Conservation (phyloP, 2,113 vertebrate genomes). For the Panthera tigris region DNA sequence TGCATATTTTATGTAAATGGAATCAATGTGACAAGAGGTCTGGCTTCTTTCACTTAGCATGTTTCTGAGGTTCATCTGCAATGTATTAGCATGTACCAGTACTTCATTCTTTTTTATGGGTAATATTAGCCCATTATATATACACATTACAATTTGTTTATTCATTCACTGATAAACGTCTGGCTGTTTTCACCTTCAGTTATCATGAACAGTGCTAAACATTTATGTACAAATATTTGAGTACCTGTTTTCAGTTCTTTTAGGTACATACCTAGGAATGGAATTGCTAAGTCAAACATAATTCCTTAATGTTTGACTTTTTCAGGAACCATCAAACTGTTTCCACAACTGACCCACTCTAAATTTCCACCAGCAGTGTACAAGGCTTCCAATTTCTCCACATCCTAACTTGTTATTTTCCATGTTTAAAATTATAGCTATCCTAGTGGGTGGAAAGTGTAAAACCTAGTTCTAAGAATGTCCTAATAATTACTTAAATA, state of each 20-base stretch:
- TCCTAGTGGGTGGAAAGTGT: not conserved
- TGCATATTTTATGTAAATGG: not conserved
- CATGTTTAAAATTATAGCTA: not conserved
- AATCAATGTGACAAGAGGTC: not conserved
- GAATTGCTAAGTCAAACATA: not conserved
- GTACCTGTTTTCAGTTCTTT: not conserved
- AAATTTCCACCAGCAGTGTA: not conserved
- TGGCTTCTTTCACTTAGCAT: not conserved
- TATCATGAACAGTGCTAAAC: not conserved
- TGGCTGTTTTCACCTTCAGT: not conserved
- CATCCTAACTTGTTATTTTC: not conserved
- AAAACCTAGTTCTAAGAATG: slow-evolving; percentile 1
- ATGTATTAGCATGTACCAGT: not conserved
- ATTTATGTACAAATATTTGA: not conserved
- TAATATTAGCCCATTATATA: not conserved
- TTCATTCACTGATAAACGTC: not conserved
- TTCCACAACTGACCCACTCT: not conserved
- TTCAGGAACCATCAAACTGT: not conserved
- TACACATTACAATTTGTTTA: not conserved
- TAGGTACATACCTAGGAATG: not conserved
- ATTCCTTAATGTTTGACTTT: not conserved
- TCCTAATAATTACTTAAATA: not conserved
- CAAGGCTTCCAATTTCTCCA: not conserved
- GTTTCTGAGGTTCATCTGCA: not conserved
- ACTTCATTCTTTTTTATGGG: not conserved